Base-by-base conservation (phyloP, 2,888 invertebrate species). In the Saturnia japonica region DNA sequence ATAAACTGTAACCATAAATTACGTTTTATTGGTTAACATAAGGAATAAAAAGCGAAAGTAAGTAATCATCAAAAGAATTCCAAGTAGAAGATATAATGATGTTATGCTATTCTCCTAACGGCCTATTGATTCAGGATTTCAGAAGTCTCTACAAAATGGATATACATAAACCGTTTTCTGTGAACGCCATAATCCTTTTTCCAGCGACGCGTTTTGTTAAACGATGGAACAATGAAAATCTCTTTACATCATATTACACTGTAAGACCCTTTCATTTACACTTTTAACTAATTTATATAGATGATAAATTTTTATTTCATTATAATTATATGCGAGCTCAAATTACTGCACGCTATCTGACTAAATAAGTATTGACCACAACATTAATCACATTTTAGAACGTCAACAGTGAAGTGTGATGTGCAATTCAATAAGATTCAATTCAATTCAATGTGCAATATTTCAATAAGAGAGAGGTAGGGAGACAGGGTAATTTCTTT, bases 91-190 rank as follows among this genome's bases (percentile, higher is more conserved):
- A 74, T 75, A 76, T 75, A 74, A 77, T 69, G 73, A 73, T 68
- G 68, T 69, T 60, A 25, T 14, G 70, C 71, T 51, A 75, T 79
- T 79, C 81, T 84, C 82, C 80, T 76, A 73, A 77, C 75, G 70
- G 74, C 76, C 78, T 81, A 82, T 83, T 83, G 80, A 76, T 75
- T 77, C 75, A 78, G 78, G 70, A 73, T 60, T 60, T 28, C 16
- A 14, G 57, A 14, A 60, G 74, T 70, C 72, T 76, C 76, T 75
- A 25, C 70, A 72, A 74, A 78, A 76, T 73, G 72, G 73, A 72
- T 76, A 74, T 79, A 74, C 73, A 74, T 75, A 77, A 74, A 75
- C 72, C 68, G 72, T 69, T 70, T 76, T 79, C 78, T 77, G 75
- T 72, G 75, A 72, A 73, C 74, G 68, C 28, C 70, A 70, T 74